These are phyloP conservation scores for Thryonomys swinderianus DNA, from an alignment of 2,113 vertebrate genomes.

Conservation along the genomic window DNA sequence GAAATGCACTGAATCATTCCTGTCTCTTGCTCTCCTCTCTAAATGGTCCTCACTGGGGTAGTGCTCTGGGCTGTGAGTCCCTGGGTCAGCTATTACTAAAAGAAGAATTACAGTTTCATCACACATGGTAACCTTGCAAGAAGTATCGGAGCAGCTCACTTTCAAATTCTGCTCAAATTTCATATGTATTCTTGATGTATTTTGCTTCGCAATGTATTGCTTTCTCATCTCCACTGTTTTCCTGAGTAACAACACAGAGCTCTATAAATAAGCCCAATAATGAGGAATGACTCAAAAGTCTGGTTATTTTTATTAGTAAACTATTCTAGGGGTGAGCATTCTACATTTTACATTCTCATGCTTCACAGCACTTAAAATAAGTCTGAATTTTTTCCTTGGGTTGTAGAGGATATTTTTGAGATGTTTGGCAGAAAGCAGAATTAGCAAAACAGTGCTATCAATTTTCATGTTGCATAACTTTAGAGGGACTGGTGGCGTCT, in stretches of 20 bases:
- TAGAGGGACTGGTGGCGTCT: conserved; percentile 43
- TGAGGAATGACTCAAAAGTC: conserved; percentile 60
- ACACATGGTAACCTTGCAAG: conserved; percentile 14
- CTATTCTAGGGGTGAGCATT: not conserved
- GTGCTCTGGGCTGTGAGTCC: not conserved
- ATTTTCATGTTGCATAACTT: conserved; percentile 59
- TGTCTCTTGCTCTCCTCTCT: conserved; percentile 23
- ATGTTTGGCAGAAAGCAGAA: conserved; percentile 39
- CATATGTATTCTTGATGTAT: conserved; percentile 20
- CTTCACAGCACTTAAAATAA: conserved; percentile 21
- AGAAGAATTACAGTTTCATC: conserved; percentile 30
- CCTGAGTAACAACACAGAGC: conserved; percentile 22
- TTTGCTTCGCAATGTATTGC: conserved; percentile 62
- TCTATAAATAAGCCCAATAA: conserved; percentile 51
- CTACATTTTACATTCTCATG: conserved; percentile 37
- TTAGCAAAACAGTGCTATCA: conserved; percentile 59
- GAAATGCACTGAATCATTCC: conserved; percentile 16
- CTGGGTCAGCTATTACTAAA: conserved; percentile 40
- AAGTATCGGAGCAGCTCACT: not conserved
- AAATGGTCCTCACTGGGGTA: not conserved
- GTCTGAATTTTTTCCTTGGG: not conserved
- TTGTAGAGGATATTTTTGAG: conserved; percentile 34
- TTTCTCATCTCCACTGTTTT: conserved; percentile 9
- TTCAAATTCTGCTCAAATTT: conserved; percentile 68
- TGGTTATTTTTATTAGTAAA: conserved; percentile 66